Evolutionary conservation across 2,797 vertebrate genomes (phyloP), one percentile per base, ranked within the genome.

Genomic region (Rhodeus uyekii): DNA sequence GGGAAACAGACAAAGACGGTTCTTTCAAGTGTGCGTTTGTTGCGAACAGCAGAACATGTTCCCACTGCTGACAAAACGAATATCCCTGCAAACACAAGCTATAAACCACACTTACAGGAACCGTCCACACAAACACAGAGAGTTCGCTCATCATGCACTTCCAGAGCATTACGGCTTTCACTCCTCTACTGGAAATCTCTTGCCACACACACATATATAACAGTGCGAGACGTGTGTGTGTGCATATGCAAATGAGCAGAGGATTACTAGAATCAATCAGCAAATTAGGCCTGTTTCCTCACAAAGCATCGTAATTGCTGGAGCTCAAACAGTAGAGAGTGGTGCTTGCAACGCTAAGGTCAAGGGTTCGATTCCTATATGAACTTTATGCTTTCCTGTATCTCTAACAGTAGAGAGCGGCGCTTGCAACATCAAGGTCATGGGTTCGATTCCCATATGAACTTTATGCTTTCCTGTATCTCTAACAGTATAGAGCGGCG

Each of bases 41-140:
- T n/a, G 39, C 58, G 24, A 44, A 69, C 24, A 14, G 36, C 27
- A 42, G 39, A 60, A 44, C 91, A 92, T 88, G 89, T 91, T 91
- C 88, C 91, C 93, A 93, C 93, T 93, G 93, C 91, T 92, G 91
- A 50, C 4, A 93, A 93, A 90, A 92, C 92, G 90, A 92, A 90
- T 24, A 64, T 53, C 64, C 39, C 53, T 60, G 27, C 42, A 55
- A 69, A 68, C 46, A 34, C 68, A 48, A 71, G 44, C 69, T 12
- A 14, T 32, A 10, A 18, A 50, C 4, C 69, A 34, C 68, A 16
- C 19, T 73, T 73, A 73, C 69, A 73, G 46, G 46, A 73, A 53
- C 2, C n/a, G 44, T 34, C 36, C 69, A 14, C 18, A 18, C 4
- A 2, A 50, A 48, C 34, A 14, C 34, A 13, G 18, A 8, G 29